These are phyloP conservation scores for Tapera naevia DNA, from an alignment of 2,797 vertebrate genomes.

Conservation along the genomic window DNA sequence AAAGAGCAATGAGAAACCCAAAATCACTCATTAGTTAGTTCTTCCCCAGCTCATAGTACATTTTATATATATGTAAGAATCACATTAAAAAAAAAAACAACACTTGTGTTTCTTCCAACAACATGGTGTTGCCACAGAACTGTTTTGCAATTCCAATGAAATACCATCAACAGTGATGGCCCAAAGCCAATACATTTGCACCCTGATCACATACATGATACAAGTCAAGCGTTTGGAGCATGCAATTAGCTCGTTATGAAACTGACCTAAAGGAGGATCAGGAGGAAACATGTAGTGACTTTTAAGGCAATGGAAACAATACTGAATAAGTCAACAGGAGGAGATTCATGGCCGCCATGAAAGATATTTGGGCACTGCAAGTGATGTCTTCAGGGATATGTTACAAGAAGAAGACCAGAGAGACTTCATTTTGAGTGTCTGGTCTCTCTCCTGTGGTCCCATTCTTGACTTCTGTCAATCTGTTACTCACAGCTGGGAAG, in stretches of 20 bases:
- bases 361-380: neutral
- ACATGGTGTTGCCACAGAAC: conserved; percentile 12
- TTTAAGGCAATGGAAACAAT: neutral
- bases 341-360: neutral
- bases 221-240: neutral
- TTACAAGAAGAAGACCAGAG: neutral
- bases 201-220: neutral
- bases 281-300: neutral
- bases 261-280: neutral
- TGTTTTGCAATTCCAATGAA: conserved; percentile 33
- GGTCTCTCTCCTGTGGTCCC: neutral
- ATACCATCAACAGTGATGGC: neutral
- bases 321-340: neutral
- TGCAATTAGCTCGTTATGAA: neutral
- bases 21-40: neutral
- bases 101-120: neutral
- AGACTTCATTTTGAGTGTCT: neutral
- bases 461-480: neutral
- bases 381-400: neutral
- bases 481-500: neutral
- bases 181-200: neutral
- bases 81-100: neutral
- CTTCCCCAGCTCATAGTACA: neutral
- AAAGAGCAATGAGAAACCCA: neutral
- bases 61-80: neutral